These are phyloP conservation scores for Caerostris extrusa DNA, from an alignment of 1,140 invertebrate genomes.

Conservation along the genomic window DNA sequence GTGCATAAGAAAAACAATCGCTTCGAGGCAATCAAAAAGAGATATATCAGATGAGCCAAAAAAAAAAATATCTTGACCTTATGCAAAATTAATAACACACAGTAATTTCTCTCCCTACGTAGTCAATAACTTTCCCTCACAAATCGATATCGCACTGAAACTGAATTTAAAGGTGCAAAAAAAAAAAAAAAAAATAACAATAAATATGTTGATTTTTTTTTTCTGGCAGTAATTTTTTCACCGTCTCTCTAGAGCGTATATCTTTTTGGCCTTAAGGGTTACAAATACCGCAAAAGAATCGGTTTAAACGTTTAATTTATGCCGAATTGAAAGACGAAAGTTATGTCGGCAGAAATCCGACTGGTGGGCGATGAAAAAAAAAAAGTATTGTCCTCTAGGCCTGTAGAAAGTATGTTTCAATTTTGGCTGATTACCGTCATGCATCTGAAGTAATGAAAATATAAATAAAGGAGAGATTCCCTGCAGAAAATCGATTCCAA, in stretches of 20 bases:
- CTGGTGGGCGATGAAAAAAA: neutral
- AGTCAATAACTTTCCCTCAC: conserved; percentile 9
- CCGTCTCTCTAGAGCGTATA: neutral
- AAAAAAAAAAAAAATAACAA: neutral
- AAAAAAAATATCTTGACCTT: neutral
- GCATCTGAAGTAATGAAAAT: conserved; percentile 32
- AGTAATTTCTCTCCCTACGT: neutral
- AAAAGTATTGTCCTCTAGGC: neutral
- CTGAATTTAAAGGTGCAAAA: neutral
- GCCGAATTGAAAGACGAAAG: conserved; percentile 11
- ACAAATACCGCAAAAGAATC: conserved; percentile 12
- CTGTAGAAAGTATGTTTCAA: conserved; percentile 2
- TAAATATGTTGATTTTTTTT: neutral
- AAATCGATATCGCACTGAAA: neutral
- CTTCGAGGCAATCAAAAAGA: conserved; percentile 19
- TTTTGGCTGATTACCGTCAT: conserved; percentile 10
- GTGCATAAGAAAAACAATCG: neutral
- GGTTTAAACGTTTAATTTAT: conserved; percentile 28
- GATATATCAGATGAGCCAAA: conserved; percentile 4
- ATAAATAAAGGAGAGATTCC: conserved; percentile 20
- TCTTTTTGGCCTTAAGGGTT: neutral
- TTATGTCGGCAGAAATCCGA: conserved; percentile 9
- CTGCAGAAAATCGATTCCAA: neutral
- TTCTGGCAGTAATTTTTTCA: neutral
- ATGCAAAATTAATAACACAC: conserved; percentile 28